Evolutionary conservation across 2,888 invertebrate genomes (phyloP).

Genomic region (Hypselothyrea guttata): DNA sequence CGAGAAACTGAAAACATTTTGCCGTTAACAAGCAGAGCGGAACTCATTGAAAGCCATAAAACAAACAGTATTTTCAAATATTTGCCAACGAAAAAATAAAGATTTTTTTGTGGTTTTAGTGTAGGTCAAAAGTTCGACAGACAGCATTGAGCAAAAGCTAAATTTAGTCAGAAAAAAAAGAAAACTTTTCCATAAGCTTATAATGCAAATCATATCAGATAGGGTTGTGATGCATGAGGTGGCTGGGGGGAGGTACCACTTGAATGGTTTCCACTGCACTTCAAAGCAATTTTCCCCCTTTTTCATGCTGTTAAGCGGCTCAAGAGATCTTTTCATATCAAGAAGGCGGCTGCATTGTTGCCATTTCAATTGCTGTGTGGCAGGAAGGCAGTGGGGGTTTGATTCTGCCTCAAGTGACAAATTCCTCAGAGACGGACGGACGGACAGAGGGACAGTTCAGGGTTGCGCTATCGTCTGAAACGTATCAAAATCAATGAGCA

Average conservation of each 20-base stretch:
- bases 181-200: conserved; percentile 40
- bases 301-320: conserved; percentile 21
- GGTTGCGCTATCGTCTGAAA: conserved; percentile 7
- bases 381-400: background rate
- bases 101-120: conserved; percentile 39
- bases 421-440: conserved; percentile 31
- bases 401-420: conserved; percentile 57
- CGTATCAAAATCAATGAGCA: conserved; percentile 58
- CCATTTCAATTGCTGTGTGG: conserved; percentile 63
- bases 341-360: conserved; percentile 61
- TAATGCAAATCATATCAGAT: conserved; percentile 57
- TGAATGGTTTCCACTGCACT: conserved; percentile 67
- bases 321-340: conserved; percentile 46
- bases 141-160: conserved; percentile 40
- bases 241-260: conserved; percentile 44
- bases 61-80: background rate
- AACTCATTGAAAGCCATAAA: conserved; percentile 5
- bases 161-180: conserved; percentile 51
- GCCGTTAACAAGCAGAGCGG: conserved; percentile 7
- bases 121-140: conserved; percentile 67
- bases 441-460: conserved; percentile 30
- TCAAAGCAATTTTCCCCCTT: conserved; percentile 52
- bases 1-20: conserved; percentile 9
- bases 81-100: conserved; percentile 9
- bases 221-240: background rate